phyloP scores from a whole-genome alignment of 2,888 invertebrate species.

The Suillia variegata region DNA sequence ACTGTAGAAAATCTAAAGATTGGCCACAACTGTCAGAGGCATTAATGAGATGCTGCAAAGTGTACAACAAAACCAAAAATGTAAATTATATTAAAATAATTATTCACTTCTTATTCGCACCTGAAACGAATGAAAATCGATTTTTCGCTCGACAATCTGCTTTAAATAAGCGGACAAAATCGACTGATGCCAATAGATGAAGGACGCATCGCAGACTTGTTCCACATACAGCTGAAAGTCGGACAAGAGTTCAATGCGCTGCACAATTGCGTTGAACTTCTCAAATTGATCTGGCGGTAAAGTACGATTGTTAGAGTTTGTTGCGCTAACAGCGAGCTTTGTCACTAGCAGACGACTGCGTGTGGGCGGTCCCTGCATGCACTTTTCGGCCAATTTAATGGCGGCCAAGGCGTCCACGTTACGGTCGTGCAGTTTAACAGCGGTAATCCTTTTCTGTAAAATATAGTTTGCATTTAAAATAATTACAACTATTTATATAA shows the following conservation, averaged over 20 bases:
- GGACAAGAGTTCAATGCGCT: conserved; percentile 70
- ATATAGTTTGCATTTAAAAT: conserved; percentile 5
- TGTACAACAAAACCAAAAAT: neutral
- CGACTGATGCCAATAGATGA: conserved; percentile 82
- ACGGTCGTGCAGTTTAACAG: conserved; percentile 70
- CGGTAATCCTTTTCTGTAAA: conserved; percentile 65
- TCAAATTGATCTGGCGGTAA: conserved; percentile 67
- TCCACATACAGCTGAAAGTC: conserved; percentile 67
- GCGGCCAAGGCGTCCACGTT: conserved; percentile 75
- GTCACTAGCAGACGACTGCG: conserved; percentile 70
- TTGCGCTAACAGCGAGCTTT: conserved; percentile 71
- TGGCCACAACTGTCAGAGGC: conserved; percentile 58
- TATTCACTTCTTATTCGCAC: conserved; percentile 27
- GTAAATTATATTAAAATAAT: no score
- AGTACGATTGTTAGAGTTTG: conserved; percentile 63
- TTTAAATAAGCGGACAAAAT: conserved; percentile 78
- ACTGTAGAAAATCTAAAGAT: conserved; percentile 30
- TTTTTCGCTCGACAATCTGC: conserved; percentile 71
- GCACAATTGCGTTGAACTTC: conserved; percentile 67
- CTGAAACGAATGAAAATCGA: conserved; percentile 64
- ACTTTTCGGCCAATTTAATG: conserved; percentile 74
- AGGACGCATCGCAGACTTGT: conserved; percentile 73
- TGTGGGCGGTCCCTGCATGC: conserved; percentile 69
- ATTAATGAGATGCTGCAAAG: conserved; percentile 31
- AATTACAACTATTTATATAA: no score